These are phyloP conservation scores for Melanotaenia trifasciata DNA, from an alignment of 2,797 vertebrate species.

Conservation along the genomic window DNA sequence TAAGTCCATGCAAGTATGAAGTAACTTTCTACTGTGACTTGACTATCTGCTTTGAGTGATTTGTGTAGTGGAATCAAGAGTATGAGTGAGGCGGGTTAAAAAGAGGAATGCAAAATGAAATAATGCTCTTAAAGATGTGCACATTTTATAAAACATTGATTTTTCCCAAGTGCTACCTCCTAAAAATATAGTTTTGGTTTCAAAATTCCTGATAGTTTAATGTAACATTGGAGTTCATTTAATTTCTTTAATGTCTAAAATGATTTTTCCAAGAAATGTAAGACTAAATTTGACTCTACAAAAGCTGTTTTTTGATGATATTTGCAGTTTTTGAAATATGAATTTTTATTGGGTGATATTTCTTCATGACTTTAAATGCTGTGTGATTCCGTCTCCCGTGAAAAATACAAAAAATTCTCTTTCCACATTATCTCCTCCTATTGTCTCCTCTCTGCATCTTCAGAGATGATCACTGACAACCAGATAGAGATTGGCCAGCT, in stretches of 20 bases:
- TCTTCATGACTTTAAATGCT: neutral
- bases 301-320: no score
- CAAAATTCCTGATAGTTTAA: no score
- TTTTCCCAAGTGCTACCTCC: no score
- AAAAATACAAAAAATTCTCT: neutral
- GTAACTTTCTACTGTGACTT: constrained; percentile 16
- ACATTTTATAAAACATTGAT: no score
- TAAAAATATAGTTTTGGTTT: no score
- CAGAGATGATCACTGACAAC: constrained; percentile 95
- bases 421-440: neutral
- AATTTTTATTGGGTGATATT: neutral
- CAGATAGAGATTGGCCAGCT: constrained; percentile 93
- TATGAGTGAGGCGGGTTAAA: neutral
- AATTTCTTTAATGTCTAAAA: no score
- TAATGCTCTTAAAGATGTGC: no score
- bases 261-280: no score
- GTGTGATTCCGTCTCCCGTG: no score
- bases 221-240: no score
- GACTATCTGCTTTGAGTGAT: constrained; percentile 5
- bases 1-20: constrained; percentile 27
- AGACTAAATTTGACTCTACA: no score
- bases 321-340: neutral
- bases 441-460: neutral
- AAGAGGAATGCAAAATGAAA: no score
- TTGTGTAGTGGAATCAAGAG: constrained; percentile 1